Base-by-base conservation (phyloP, 2,888 invertebrate species). In the Melieria crassipennis region DNA sequence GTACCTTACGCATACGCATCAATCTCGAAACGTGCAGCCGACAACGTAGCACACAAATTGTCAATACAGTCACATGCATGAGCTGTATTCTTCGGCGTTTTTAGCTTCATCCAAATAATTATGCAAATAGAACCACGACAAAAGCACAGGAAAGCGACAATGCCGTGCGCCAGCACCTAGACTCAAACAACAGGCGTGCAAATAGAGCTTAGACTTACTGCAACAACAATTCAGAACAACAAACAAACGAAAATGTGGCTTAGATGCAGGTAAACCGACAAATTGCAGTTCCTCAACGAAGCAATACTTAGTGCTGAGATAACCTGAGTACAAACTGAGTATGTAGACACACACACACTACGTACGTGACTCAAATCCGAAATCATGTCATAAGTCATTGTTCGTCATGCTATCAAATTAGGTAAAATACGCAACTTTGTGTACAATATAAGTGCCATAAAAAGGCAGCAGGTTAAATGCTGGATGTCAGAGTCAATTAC, bases 141-240 rank as follows among this genome's bases (percentile, higher is more conserved):
- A 57, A 70, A 77, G 73, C 77, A 76, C 81, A 82, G 81, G 82
- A 82, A 82, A 78, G 75, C 72, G 74, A 50, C 82, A 81, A 82
- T 82, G 81, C 66, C 81, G 76, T 55, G 42, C 55, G 47, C 11
- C 56, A 46, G 4, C 42, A 60, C 55, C 30, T 16, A 69, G 62
- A 16, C 10, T 43, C 13, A 13, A 50, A 13, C n/a, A 9, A 72
- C 11, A n/a, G 45, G 43, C 58, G 6, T 60, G 16, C 30, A 13
- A 52, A 10, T 50, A 45, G 42, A 42, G 52, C 52, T 10, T 13
- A 68, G 13, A 60, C 30, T 43, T 50, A 43, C 42, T 52, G 52
- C 7, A 5, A 55, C 46, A 43, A 61, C 13, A 13, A 16, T 2
- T 45, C 52, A n/a, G 9, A 13, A 46, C 47, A 46, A 30, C 30